phyloP scores from a whole-genome alignment of 2,888 invertebrate genomes.

The Caenorhabditis sp. region DNA sequence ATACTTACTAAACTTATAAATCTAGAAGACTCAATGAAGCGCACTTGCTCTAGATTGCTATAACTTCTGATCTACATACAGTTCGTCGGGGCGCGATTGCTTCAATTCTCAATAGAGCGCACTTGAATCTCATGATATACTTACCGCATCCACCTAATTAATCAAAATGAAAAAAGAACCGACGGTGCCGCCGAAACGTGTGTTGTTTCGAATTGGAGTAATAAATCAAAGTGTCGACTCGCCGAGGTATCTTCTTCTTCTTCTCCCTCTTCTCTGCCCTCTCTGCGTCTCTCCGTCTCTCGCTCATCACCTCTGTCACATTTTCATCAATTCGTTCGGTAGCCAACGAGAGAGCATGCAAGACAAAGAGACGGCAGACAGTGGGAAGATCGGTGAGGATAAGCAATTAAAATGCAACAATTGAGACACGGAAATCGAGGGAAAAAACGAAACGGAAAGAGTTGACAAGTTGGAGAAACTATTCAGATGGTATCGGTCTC shows the following conservation, averaged over 20 bases:
- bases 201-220: constrained; percentile 28
- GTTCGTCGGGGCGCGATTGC: background rate
- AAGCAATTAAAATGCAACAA: constrained; percentile 55
- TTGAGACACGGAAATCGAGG: constrained; percentile 19
- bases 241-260: constrained; percentile 12
- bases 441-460: background rate
- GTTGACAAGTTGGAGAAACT: background rate
- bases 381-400: constrained; percentile 19
- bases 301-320: constrained; percentile 41
- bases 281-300: background rate
- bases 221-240: constrained; percentile 42
- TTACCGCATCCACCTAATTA: constrained; percentile 10
- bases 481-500: constrained; percentile 23
- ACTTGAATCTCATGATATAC: background rate
- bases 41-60: too few species aligned
- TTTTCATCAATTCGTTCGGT: constrained; percentile 48
- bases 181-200: too few species aligned
- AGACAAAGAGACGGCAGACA: constrained; percentile 15
- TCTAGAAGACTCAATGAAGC: too few species aligned
- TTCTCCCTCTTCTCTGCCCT: too few species aligned
- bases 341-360: constrained; percentile 10
- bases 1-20: too few species aligned
- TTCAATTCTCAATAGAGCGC: background rate
- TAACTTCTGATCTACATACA: too few species aligned
- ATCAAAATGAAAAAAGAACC: constrained; percentile 3